Base-by-base conservation (phyloP, 2,113 vertebrate species). In the Hassar affinis region DNA sequence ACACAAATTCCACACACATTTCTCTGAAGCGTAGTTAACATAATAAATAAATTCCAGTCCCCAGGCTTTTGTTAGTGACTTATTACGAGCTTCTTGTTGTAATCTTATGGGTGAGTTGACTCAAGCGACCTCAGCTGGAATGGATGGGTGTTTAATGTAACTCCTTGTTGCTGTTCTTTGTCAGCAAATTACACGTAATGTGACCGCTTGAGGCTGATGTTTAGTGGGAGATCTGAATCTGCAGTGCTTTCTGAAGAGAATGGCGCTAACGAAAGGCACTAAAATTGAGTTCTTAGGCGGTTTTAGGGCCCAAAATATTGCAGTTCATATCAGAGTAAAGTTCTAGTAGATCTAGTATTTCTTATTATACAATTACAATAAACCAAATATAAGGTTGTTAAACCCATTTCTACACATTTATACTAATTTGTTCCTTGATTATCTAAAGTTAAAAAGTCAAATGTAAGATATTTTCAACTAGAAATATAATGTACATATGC, bases 11-110 rank as follows among this genome's bases (percentile, higher is more conserved):
- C 45, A 78, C 42, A 75, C 38, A 9, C 17, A n/a, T 80, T 86
- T 71, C 30, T 68, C 22, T 81, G 75, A 76, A 81, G 35, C 22
- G 59, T 45, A 51, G 52, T 52, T 68, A 49, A 10, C 61, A 66
- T 81, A 78, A 61, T 49, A 64, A 79, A 77, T 25, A 49, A 38
- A 10, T 71, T 78, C 68, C 47, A 59, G 7, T 78, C 76, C 78
- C 33, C 49, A 17, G 85, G 78, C 83, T 74, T 66, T 45, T 84
- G 74, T 66, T 74, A 49, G 54, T 61, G 3, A 74, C 76, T 59
- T 75, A 75, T 85, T 74, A 75, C 9, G 52, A 47, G 33, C 30
- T 75, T 57, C 15, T 56, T 68, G 38, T 72, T 61, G 49, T 64
- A 51, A 79, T 57, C 51, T 64, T 20, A 30, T 64, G 61, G 75